Percentiles rank a stretch among this genome's conserved stretches.
Conservation (phyloP, 2,888 invertebrate genomes). For the Magallana nippona region DNA sequence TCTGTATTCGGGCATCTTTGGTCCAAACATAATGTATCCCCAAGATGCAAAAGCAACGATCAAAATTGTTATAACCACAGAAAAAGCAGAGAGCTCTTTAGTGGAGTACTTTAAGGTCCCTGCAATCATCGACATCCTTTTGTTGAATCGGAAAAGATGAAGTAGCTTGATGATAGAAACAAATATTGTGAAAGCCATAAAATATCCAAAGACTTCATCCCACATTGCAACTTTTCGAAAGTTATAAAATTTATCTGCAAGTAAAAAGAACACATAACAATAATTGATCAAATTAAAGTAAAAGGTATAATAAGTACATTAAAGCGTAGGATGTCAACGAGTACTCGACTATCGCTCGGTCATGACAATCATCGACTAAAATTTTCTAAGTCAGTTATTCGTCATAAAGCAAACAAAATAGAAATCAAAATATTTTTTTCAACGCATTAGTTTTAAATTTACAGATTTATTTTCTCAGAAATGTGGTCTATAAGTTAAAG, state of each 20-base stretch:
- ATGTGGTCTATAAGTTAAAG: too few species aligned
- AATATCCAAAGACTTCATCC: conserved; percentile 66
- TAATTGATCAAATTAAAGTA: not conserved
- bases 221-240: conserved; percentile 69
- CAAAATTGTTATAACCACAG: conserved; percentile 76
- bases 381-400: too few species aligned
- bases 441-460: too few species aligned
- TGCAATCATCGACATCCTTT: conserved; percentile 78
- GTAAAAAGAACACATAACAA: not conserved
- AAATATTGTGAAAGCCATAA: conserved; percentile 74
- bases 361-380: too few species aligned
- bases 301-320: not conserved
- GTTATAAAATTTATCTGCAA: conserved; percentile 70
- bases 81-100: conserved; percentile 77
- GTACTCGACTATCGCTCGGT: too few species aligned
- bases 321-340: too few species aligned
- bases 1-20: conserved; percentile 57
- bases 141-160: conserved; percentile 80
- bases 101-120: conserved; percentile 76
- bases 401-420: too few species aligned
- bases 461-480: too few species aligned
- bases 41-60: conserved; percentile 71
- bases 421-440: too few species aligned
- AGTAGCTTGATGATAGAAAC: conserved; percentile 80
- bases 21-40: conserved; percentile 69